Evolutionary conservation across 2,888 invertebrate genomes (phyloP), one percentile per base, ranked within the genome.

Genomic region (Drosophila helvetica): DNA sequence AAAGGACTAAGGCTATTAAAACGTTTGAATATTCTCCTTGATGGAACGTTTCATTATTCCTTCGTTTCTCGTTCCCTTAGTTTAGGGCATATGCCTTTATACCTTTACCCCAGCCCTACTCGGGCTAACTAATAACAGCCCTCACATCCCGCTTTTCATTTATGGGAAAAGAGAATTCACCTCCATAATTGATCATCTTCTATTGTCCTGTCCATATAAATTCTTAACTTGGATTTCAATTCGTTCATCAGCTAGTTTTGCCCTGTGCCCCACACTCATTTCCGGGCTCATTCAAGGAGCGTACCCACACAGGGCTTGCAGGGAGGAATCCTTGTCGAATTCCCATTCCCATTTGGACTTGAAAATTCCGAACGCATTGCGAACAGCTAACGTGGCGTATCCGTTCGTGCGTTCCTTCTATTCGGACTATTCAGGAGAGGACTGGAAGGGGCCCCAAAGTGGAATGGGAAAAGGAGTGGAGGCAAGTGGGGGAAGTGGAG

Each of bases 301-400:
- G 8, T 27, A 27, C 22, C 10, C 3, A 30, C 30, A 30, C 30
- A 30, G 10, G 10, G 30, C 0, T 30, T 10, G 10, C 30, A 7
- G 27, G 27, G 2, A 5, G 27, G 27, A 27, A 7, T 27, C 27
- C 0, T 27, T 27, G 27, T 27, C 2, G 27, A 27, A 8, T 27
- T 27, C 10, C 30, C 30, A 33, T 33, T 33, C 4, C 12, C 12
- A 33, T 27, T 9, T 1, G 1, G 7, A 45, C n/a, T 43, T 22
- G 64, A 55, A 57, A 77, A 77, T 84, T 72, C 64, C 64, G 51
- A 65, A 78, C 68, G 75, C 74, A 77, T 80, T 76, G 68, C 76
- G 60, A 66, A 65, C 80, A 68, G 74, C 77, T 57, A 77, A 64
- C 67, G 61, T 75, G 67, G 53, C 68, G 60, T 45, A 62, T 60